Evolutionary conservation across 2,113 vertebrate genomes (phyloP).

Genomic region (Fregata magnificens): DNA sequence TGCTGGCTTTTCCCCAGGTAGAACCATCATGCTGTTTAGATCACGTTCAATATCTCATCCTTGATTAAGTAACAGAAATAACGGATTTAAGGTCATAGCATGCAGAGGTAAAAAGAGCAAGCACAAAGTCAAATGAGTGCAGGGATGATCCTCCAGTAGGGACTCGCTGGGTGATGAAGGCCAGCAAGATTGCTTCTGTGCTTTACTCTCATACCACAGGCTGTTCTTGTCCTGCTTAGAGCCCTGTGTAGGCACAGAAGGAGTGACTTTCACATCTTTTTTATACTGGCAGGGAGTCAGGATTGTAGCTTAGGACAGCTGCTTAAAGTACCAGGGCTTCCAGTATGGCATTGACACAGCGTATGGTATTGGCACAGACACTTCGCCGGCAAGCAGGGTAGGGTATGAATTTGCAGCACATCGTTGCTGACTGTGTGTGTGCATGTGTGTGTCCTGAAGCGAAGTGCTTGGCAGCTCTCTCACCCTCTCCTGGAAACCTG

Average conservation of each 20-base stretch:
- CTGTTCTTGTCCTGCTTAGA: neutral
- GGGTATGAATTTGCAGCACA: neutral
- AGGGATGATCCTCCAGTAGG: neutral
- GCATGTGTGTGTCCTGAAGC: neutral
- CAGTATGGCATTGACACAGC: neutral
- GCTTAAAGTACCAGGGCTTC: neutral
- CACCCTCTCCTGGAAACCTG: neutral
- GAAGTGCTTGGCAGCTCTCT: neutral
- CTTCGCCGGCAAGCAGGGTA: neutral
- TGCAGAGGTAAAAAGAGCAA: neutral
- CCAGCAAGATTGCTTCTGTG: neutral
- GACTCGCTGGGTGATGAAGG: neutral
- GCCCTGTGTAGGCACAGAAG: neutral
- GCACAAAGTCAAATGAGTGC: neutral
- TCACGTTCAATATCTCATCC: neutral
- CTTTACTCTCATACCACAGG: neutral
- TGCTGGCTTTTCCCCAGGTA: neutral
- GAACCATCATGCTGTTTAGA: neutral
- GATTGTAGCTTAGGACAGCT: neutral
- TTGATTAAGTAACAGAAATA: neutral
- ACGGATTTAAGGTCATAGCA: neutral
- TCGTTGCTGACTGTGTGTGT: rapidly evolving
- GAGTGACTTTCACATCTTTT: neutral
- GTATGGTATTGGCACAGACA: neutral
- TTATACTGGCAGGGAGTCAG: neutral